Evolutionary conservation across 2,113 vertebrate species (phyloP).

Genomic region (Atherinomorus stipes): DNA sequence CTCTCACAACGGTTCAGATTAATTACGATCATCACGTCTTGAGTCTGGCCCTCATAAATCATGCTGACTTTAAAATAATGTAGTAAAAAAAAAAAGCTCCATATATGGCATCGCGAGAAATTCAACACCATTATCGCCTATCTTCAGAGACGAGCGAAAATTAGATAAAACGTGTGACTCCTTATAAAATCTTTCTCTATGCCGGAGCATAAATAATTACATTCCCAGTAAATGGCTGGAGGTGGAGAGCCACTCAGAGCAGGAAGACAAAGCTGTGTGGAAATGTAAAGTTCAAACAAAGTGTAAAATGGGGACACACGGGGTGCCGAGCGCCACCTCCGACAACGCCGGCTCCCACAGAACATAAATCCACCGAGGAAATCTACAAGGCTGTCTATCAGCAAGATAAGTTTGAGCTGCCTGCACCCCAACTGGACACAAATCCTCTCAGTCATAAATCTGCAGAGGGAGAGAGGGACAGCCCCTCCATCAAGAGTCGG

Average conservation of each 20-base stretch:
- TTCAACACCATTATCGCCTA: conserved; percentile 65
- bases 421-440: conserved; percentile 65
- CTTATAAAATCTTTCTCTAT: conserved; percentile 64
- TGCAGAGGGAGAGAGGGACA: conserved; percentile 59
- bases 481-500: conserved; percentile 64
- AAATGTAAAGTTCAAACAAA: conserved; percentile 66
- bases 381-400: conserved; percentile 73
- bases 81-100: conserved; percentile 74
- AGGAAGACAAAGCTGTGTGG: conserved; percentile 20
- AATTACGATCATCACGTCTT: conserved; percentile 81
- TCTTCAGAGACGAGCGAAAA: conserved; percentile 60
- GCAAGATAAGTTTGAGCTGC: conserved; percentile 64
- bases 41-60: conserved; percentile 79
- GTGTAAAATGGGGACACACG: conserved; percentile 38
- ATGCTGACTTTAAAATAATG: conserved; percentile 79
- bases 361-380: conserved; percentile 68
- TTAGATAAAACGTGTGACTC: conserved; percentile 64
- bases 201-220: conserved; percentile 72
- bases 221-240: conserved; percentile 66
- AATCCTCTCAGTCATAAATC: conserved; percentile 73
- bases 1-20: conserved; percentile 78
- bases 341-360: background rate
- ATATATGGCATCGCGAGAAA: conserved; percentile 53
- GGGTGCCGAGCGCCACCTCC: background rate
- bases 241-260: conserved; percentile 57